A percentile compares a stretch with the other conserved stretches of the same genome.
Conservation (phyloP, 2,797 vertebrate genomes). For the Thamnophis elegans region DNA sequence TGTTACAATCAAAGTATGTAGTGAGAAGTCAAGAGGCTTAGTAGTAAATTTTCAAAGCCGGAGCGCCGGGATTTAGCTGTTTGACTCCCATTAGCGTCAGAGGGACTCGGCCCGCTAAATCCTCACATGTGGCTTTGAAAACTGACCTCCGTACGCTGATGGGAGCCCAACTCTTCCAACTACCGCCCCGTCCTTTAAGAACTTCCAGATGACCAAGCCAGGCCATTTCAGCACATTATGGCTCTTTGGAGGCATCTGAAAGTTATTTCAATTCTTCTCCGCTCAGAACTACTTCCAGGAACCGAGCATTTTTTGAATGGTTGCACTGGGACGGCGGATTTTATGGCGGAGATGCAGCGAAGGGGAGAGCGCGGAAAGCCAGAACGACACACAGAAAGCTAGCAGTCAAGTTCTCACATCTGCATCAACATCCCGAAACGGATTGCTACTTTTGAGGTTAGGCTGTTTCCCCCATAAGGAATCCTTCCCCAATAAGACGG, state of each 20-base stretch:
- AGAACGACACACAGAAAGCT: background rate
- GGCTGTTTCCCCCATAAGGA: background rate
- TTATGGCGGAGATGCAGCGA: background rate
- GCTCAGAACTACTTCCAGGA: conserved; percentile 33
- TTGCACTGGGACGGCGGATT: background rate
- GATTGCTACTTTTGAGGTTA: background rate
- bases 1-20: conserved; percentile 74
- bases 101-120: conserved; percentile 59
- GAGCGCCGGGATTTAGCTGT: conserved; percentile 67
- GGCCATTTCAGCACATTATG: conserved; percentile 60
- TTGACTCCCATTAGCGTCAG: conserved; percentile 68
- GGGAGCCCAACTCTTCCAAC: conserved; percentile 29
- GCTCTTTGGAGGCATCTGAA: conserved; percentile 70
- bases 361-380: background rate
- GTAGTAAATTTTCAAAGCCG: conserved; percentile 70
- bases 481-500: background rate
- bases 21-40: conserved; percentile 70
- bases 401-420: background rate
- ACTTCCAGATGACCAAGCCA: conserved; percentile 62
- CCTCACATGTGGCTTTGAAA: conserved; percentile 62
- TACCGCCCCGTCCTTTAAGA: conserved; percentile 39
- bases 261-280: conserved; percentile 53
- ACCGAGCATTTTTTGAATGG: conserved; percentile 10
- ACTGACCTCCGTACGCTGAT: conserved; percentile 54
- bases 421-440: background rate